Conservation (phyloP, 2,113 vertebrate genomes). For the Azemiops feae region DNA sequence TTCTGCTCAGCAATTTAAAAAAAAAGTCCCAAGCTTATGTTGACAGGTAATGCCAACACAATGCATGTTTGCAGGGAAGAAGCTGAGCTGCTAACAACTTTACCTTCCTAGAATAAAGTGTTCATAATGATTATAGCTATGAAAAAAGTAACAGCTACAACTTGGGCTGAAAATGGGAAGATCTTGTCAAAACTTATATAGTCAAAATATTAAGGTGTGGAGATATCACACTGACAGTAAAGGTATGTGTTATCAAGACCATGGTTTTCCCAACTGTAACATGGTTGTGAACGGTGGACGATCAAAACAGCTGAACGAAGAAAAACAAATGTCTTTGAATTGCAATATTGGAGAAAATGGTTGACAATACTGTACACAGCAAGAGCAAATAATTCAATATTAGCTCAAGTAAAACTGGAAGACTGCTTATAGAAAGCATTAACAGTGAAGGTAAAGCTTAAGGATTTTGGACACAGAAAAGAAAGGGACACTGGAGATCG, state of each 20-base stretch:
- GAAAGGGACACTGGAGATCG: not conserved
- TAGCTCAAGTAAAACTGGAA: not conserved
- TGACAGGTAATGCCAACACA: not conserved
- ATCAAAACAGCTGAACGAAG: not conserved
- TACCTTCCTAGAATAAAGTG: not conserved
- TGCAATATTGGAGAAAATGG: not conserved
- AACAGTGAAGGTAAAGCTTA: not conserved
- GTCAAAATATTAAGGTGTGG: not conserved
- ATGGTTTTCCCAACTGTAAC: not conserved
- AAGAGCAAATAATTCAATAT: not conserved
- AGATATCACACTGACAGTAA: not conserved
- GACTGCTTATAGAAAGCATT: not conserved
- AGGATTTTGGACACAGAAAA: not conserved
- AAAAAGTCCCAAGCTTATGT: not conserved
- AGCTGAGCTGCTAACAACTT: not conserved
- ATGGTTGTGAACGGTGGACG: not conserved
- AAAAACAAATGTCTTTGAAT: not conserved
- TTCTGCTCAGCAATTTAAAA: not conserved
- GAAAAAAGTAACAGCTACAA: no score
- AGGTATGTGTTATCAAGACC: not conserved
- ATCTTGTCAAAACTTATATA: not conserved
- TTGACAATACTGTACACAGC: not conserved
- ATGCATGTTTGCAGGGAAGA: not conserved
- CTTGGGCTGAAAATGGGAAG: not conserved
- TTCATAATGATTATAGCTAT: not conserved